Evolutionary conservation across 2,797 vertebrate species (phyloP).

Genomic region (Sebastes trivittatus): DNA sequence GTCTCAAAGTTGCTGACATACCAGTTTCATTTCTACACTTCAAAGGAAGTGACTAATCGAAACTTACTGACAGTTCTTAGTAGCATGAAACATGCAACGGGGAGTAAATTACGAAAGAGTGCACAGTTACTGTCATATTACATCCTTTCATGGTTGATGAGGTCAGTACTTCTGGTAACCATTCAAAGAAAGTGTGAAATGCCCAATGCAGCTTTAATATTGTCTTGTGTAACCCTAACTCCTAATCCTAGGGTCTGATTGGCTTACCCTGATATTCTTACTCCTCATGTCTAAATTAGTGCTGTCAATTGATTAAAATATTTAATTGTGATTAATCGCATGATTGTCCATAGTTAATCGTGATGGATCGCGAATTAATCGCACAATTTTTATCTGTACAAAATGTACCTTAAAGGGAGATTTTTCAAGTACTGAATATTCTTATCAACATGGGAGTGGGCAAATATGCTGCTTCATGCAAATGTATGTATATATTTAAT

Average conservation of each 20-base stretch:
- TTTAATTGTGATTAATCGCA: no score
- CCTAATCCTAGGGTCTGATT: background rate
- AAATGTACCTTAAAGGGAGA: no score
- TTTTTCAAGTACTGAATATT: no score
- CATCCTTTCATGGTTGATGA: background rate
- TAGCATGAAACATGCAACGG: background rate
- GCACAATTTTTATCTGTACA: no score
- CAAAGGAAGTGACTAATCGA: constrained; percentile 17
- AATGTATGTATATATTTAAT: no score
- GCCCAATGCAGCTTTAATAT: background rate
- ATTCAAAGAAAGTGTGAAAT: background rate
- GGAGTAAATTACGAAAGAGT: background rate
- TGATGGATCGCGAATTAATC: no score
- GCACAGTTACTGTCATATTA: background rate
- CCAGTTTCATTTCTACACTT: background rate
- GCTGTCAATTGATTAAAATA: no score
- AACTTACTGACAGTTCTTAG: background rate
- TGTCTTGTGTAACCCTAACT: background rate
- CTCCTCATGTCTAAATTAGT: no score
- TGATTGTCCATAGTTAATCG: no score
- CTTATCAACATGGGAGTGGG: no score
- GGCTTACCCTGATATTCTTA: background rate
- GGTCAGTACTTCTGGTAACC: background rate
- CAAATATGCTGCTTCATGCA: no score
- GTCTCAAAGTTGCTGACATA: background rate